A percentile compares a stretch with the other conserved stretches of the same genome.
Conservation (phyloP, 2,113 vertebrate species). For the Pomatostomus ruficeps region DNA sequence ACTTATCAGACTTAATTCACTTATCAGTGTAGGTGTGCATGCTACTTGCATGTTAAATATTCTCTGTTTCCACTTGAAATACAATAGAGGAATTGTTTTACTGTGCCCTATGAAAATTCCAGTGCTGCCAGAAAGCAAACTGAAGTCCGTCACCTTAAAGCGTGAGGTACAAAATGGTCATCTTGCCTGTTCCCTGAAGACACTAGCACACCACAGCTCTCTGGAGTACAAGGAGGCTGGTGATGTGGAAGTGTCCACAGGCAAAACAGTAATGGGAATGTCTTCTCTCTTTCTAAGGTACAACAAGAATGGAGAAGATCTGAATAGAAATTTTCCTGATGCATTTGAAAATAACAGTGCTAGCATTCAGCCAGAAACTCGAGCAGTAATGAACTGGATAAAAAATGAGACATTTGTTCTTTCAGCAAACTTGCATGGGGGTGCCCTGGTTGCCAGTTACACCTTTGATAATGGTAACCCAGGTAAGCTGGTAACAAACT, state of each 20-base stretch:
- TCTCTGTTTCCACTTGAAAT: neutral
- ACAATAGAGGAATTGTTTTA: neutral
- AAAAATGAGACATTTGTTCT: slow-evolving; percentile 85
- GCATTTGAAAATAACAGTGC: slow-evolving; percentile 63
- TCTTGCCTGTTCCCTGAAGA: neutral
- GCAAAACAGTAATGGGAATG: neutral
- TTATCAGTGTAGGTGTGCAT: neutral
- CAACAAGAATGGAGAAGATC: slow-evolving; percentile 80
- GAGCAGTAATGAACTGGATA: slow-evolving; percentile 88
- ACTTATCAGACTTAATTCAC: no score
- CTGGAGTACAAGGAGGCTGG: neutral
- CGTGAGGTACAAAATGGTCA: neutral
- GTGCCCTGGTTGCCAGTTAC: slow-evolving; percentile 91
- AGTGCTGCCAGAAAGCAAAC: neutral
- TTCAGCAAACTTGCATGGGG: slow-evolving; percentile 93
- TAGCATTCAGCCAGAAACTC: slow-evolving; percentile 81
- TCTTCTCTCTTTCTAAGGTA: slow-evolving; percentile 72
- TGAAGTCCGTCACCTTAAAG: neutral
- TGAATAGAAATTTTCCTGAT: slow-evolving; percentile 95
- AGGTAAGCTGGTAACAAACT: slow-evolving; percentile 66
- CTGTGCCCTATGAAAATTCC: neutral
- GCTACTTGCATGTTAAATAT: neutral
- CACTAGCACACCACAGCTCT: neutral
- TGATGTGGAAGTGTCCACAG: neutral
- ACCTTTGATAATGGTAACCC: slow-evolving; percentile 87